A percentile compares a stretch with the other conserved stretches of the same genome.
These are phyloP conservation scores for Orthosia cruda DNA, from an alignment of 2,888 invertebrate species.

Conservation along the genomic window DNA sequence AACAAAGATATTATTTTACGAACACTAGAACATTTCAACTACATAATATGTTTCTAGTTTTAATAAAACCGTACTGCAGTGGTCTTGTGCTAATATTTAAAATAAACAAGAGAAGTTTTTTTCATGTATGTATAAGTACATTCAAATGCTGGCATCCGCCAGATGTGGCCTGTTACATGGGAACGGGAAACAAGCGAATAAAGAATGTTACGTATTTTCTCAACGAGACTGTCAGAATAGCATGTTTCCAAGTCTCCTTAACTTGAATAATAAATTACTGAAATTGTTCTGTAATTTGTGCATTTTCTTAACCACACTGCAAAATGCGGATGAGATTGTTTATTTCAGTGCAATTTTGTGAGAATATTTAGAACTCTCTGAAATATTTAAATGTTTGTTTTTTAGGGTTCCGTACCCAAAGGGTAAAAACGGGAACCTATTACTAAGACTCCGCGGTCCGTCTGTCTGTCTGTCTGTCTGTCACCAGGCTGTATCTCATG, in stretches of 20 bases:
- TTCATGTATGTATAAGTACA: neutral
- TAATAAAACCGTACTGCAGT: slow-evolving; percentile 2
- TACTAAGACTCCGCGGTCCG: too few relatives aligned
- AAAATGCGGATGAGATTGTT: neutral
- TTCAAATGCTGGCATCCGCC: slow-evolving; percentile 33
- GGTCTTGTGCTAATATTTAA: slow-evolving; percentile 13
- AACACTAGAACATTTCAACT: neutral
- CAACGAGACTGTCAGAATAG: slow-evolving; percentile 20
- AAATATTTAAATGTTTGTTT: neutral
- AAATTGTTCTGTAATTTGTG: slow-evolving; percentile 1
- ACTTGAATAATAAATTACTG: neutral
- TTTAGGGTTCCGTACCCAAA: too few relatives aligned
- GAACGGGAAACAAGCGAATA: neutral
- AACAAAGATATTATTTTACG: too few relatives aligned
- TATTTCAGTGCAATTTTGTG: neutral
- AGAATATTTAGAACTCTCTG: neutral
- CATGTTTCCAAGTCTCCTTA: slow-evolving; percentile 28
- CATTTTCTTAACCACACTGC: neutral
- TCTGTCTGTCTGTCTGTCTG: too few relatives aligned
- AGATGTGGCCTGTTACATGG: slow-evolving; percentile 47
- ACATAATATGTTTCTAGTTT: neutral
- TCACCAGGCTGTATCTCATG: too few relatives aligned
- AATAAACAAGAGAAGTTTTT: slow-evolving; percentile 17
- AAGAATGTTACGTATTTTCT: slow-evolving; percentile 13
- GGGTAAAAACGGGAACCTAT: too few relatives aligned